Conservation (phyloP, 2,797 vertebrate species). For the Alcedo atthis region DNA sequence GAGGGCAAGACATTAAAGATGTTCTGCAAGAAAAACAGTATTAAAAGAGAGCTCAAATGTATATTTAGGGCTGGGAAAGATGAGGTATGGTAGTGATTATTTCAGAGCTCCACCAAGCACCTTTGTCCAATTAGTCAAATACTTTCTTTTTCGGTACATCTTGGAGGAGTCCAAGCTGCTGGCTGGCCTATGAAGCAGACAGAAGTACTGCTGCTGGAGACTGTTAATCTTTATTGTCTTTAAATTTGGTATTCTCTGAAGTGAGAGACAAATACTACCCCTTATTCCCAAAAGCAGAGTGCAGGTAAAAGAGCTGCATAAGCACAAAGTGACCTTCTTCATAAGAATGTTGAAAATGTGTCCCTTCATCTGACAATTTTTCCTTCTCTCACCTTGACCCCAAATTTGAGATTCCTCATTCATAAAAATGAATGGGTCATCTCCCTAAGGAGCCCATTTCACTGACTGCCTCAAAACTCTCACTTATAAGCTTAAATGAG, state of each 20-base stretch:
- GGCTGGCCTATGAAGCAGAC: conserved; percentile 16
- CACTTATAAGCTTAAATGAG: not conserved
- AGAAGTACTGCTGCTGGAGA: not conserved
- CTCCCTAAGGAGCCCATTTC: not conserved
- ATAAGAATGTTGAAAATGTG: not conserved
- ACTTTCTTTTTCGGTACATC: conserved; percentile 45
- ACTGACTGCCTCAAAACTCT: not conserved
- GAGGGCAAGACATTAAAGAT: conserved; percentile 34
- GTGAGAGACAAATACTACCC: not conserved
- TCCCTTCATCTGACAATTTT: not conserved
- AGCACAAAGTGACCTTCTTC: not conserved
- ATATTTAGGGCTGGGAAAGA: conserved; percentile 18
- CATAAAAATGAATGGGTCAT: not conserved
- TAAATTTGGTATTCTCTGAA: not conserved
- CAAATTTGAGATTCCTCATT: not conserved
- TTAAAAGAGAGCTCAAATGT: conserved; percentile 53
- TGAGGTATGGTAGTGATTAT: conserved; percentile 56
- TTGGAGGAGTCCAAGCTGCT: conserved; percentile 15
- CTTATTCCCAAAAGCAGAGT: not conserved
- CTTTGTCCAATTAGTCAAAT: conserved; percentile 62
- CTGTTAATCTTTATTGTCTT: conserved; percentile 6
- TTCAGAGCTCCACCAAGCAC: conserved; percentile 54
- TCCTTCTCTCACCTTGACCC: not conserved
- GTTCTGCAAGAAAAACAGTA: conserved; percentile 28
- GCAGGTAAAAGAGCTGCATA: not conserved